phyloP scores from a whole-genome alignment of 2,888 invertebrate species.

The Sturmia bella region DNA sequence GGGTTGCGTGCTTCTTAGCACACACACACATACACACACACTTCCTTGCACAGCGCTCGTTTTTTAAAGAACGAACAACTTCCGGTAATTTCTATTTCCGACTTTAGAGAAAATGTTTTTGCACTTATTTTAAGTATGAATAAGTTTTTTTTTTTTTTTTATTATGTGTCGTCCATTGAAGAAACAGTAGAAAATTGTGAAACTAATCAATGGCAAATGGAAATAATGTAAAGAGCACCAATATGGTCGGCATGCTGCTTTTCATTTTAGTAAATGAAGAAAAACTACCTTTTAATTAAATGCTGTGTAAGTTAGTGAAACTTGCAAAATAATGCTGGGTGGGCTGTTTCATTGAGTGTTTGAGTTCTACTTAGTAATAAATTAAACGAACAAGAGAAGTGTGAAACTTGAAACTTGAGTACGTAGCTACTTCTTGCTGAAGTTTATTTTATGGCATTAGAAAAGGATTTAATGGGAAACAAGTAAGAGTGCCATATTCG shows the following conservation, averaged over 20 bases:
- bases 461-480: no score
- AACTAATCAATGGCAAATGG: constrained; percentile 57
- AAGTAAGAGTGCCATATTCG: no score
- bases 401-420: no score
- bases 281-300: constrained; percentile 63
- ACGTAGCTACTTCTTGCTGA: no score
- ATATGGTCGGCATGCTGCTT: no score
- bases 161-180: not conserved
- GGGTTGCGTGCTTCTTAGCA: constrained; percentile 25
- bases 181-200: constrained; percentile 3
- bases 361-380: no score
- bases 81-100: constrained; percentile 65
- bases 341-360: not conserved
- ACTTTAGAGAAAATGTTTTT: constrained; percentile 41
- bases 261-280: constrained; percentile 40
- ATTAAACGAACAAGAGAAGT: no score
- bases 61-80: constrained; percentile 58
- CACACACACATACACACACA: not conserved
- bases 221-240: no score
- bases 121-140: constrained; percentile 1
- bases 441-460: no score
- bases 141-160: not conserved
- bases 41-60: not conserved
- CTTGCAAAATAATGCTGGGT: not conserved
- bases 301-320: constrained; percentile 5